phyloP scores from a whole-genome alignment of 2,797 vertebrate genomes.

The Lagorchestes hirsutus region DNA sequence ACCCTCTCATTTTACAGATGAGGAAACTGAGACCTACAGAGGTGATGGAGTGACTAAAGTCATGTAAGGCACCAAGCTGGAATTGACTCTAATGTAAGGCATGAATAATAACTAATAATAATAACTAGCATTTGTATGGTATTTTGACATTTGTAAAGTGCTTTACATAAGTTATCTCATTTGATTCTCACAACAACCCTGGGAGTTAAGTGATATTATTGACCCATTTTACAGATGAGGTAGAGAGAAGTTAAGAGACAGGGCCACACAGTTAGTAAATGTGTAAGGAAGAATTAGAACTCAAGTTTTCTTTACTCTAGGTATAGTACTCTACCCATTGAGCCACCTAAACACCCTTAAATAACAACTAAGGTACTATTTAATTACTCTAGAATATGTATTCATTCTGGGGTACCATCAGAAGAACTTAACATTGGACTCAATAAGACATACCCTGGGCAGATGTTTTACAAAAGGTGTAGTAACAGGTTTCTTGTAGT shows the following conservation, averaged over 20 bases:
- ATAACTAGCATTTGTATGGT: not conserved
- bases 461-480: not conserved
- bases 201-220: not conserved
- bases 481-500: not conserved
- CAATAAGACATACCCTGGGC: not conserved
- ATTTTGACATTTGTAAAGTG: not conserved
- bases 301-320: not conserved
- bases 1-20: not conserved
- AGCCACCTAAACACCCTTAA: not conserved
- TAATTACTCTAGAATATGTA: not conserved
- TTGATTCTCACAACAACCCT: not conserved
- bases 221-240: not conserved
- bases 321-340: not conserved
- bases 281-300: not conserved
- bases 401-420: constrained; percentile 3
- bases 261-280: not conserved
- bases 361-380: not conserved
- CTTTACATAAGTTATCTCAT: not conserved
- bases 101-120: not conserved
- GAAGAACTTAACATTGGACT: not conserved
- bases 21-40: not conserved
- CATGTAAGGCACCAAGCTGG: not conserved
- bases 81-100: not conserved
- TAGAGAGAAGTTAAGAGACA: not conserved
- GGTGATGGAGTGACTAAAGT: not conserved